These are phyloP conservation scores for Vesta saturnalis DNA, from an alignment of 2,888 invertebrate species.

Conservation along the genomic window DNA sequence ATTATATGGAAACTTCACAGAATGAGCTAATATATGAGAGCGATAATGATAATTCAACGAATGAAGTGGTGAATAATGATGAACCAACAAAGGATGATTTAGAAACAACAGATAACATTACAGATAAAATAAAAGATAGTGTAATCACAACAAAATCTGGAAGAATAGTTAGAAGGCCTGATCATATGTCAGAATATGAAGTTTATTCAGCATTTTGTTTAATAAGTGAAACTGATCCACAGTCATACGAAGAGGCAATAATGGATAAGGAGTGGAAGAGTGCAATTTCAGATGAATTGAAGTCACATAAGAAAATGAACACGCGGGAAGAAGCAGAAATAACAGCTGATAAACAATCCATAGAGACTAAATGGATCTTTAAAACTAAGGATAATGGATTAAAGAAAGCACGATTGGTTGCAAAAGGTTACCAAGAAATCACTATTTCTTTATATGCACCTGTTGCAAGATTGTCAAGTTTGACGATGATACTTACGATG, in stretches of 20 bases:
- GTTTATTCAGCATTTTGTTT: background rate
- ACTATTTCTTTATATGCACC: background rate
- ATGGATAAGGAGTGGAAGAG: conserved; percentile 26
- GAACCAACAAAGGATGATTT: too few species aligned
- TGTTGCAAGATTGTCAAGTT: conserved; percentile 2
- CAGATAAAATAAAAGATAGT: background rate
- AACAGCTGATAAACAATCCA: conserved; percentile 34
- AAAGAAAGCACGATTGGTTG: conserved; percentile 8
- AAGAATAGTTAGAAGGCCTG: background rate
- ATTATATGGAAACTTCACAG: background rate
- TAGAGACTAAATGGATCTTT: conserved; percentile 41
- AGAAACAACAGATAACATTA: background rate
- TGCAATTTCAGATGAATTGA: conserved; percentile 41
- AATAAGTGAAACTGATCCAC: background rate
- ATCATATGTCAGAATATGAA: background rate
- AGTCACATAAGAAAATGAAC: conserved; percentile 31
- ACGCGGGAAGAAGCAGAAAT: conserved; percentile 36
- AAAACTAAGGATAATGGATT: conserved; percentile 37
- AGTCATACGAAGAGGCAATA: too few species aligned
- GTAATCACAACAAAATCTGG: background rate
- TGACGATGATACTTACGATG: background rate
- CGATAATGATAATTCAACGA: background rate
- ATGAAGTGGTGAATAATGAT: too few species aligned
- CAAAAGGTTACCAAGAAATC: conserved; percentile 11
- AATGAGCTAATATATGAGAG: too few species aligned